Base-by-base conservation (phyloP, 2,888 invertebrate species). In the Sialis fuliginosa region DNA sequence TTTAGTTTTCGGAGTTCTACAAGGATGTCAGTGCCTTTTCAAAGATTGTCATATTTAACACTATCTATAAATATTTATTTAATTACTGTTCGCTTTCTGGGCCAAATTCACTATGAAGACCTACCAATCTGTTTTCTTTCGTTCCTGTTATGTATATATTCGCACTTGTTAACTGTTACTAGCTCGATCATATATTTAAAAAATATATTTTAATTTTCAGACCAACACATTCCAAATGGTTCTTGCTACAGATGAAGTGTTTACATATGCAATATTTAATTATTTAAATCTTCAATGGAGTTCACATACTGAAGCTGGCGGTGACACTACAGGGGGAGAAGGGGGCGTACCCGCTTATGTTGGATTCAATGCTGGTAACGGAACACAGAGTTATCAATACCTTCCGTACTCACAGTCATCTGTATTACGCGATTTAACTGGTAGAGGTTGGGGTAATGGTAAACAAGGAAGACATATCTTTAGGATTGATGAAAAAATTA, bases 171-270 rank as follows among this genome's bases (percentile, higher is more conserved):
- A 12, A 34, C 35, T 22, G 22, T 22, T 22, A 22, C 22, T 22
- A 22, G 4, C 4, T 22, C 22, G 2, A 22, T 22, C 4, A 4
- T 22, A 22, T 22, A 4, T 22, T 22, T 22, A 22, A 22, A 22
- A 22, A 22, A 22, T 22, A 22, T 22, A 2, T 2, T 4, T 22
- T 22, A 22, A 22, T 39, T 68, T 67, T 6, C 67, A 88, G 83
- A 90, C 91, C 2, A 96, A 96, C 62, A 91, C 93, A 0, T 97
- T 93, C 70, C 97, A 98, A 79, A 71, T 90, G 73, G 79, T 95
- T 4, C 62, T 97, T 46, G 89, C 87, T 1, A 91, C 93, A 0
- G 91, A 95, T 61, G 93, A 91, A 68, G 87, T 90, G 4, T 83
- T 85, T 58, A 91, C 95, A 0, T 98, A 95, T 61, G 89, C 83